Conservation (phyloP, 2,888 invertebrate genomes). For the Agrotis puta region DNA sequence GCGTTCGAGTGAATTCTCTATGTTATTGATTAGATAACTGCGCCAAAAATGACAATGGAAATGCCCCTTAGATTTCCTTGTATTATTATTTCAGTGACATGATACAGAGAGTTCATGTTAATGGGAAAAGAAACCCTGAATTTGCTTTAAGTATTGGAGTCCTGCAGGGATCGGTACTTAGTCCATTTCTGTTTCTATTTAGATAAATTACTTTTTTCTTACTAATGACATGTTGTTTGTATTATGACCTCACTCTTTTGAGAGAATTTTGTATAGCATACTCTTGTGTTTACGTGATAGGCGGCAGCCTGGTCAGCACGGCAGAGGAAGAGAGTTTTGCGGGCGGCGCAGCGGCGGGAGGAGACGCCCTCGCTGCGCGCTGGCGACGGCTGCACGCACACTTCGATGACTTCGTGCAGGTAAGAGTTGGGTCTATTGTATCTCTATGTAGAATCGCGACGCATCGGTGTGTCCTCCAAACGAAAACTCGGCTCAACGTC, state of each 20-base stretch:
- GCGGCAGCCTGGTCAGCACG: slow-evolving; percentile 62
- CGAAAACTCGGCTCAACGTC: neutral
- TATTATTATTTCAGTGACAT: too few species aligned
- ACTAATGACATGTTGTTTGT: too few species aligned
- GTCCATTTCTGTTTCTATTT: neutral
- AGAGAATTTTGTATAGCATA: neutral
- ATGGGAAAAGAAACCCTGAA: neutral
- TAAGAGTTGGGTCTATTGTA: slow-evolving; percentile 35
- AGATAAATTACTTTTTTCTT: too few species aligned
- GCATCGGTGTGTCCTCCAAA: neutral
- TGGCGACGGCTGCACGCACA: slow-evolving; percentile 95
- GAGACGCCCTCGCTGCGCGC: slow-evolving; percentile 92
- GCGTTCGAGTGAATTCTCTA: neutral
- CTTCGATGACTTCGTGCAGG: slow-evolving; percentile 96
- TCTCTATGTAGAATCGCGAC: too few species aligned
- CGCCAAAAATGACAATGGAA: neutral
- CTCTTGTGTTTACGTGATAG: slow-evolving; percentile 8
- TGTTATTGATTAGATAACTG: neutral
- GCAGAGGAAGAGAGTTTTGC: slow-evolving; percentile 83
- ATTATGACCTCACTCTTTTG: too few species aligned
- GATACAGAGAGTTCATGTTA: neutral
- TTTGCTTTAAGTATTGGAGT: neutral
- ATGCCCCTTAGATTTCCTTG: neutral
- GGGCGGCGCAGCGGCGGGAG: slow-evolving; percentile 64
- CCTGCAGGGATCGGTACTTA: neutral